Conservation (phyloP, 2,888 invertebrate genomes). For the Lamproptera curius region DNA sequence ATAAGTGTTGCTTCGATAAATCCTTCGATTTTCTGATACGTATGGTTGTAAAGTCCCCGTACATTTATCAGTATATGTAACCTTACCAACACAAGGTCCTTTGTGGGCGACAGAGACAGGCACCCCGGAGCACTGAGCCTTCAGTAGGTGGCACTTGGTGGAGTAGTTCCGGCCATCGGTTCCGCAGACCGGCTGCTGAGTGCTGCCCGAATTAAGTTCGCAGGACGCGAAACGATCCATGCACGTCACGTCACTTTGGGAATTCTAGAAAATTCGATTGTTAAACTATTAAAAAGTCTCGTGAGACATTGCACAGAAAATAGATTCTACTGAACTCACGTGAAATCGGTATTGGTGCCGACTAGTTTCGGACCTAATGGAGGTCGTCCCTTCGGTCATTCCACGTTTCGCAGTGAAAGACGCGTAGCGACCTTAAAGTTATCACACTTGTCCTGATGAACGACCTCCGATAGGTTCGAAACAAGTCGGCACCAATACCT, state of each 20-base stretch:
- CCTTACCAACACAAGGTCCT: conserved; percentile 85
- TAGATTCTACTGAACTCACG: too few species aligned
- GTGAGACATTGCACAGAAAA: too few species aligned
- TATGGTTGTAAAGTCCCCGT: too few species aligned
- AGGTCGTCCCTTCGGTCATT: background rate
- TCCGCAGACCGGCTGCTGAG: conserved; percentile 83
- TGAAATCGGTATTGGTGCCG: too few species aligned
- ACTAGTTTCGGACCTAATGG: too few species aligned
- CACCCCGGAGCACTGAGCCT: conserved; percentile 86
- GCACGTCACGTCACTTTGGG: conserved; percentile 44
- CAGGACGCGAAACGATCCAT: conserved; percentile 59
- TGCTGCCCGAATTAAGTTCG: conserved; percentile 44
- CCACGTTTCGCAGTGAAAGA: background rate
- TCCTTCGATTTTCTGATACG: too few species aligned
- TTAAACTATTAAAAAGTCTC: too few species aligned
- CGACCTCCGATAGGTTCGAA: too few species aligned
- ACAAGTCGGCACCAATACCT: too few species aligned
- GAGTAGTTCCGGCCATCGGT: conserved; percentile 90
- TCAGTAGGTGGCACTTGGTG: conserved; percentile 87
- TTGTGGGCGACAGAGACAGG: conserved; percentile 84
- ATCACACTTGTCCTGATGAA: too few species aligned
- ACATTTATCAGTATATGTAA: too few species aligned
- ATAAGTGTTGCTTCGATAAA: too few species aligned
- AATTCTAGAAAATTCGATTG: conserved; percentile 34
- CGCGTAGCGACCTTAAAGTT: background rate